A percentile compares a stretch with the other conserved stretches of the same genome.
phyloP scores from a whole-genome alignment of 2,888 invertebrate genomes.

The Idaea biselata region DNA sequence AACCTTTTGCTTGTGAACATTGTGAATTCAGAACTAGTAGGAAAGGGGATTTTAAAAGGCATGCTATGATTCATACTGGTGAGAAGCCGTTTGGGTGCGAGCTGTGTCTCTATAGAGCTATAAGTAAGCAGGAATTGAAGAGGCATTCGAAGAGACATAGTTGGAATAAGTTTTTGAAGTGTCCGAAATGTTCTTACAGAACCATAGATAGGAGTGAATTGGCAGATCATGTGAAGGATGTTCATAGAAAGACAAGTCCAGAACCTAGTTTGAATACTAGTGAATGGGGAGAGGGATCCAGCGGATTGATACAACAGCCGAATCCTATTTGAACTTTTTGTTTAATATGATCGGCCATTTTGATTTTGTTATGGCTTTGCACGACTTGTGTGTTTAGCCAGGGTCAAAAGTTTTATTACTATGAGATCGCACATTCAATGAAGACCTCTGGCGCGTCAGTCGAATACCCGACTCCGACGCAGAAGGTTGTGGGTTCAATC shows the following conservation, averaged over 20 bases:
- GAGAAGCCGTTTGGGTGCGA: not conserved
- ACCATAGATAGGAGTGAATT: not conserved
- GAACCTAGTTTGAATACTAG: not conserved
- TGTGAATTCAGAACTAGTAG: constrained; percentile 6
- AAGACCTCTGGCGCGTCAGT: too few species aligned
- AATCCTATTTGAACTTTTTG: too few species aligned
- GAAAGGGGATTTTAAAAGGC: not conserved
- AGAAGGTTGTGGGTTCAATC: too few species aligned
- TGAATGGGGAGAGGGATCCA: not conserved
- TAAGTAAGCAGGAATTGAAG: not conserved
- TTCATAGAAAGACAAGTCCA: not conserved
- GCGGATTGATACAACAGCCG: not conserved
- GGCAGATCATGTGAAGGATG: not conserved
- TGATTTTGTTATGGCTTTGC: too few species aligned
- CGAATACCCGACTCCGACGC: too few species aligned
- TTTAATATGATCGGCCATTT: too few species aligned
- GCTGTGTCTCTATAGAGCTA: not conserved
- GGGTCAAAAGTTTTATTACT: too few species aligned
- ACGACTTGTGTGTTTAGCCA: too few species aligned
- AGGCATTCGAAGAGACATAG: not conserved
- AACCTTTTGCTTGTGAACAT: constrained; percentile 9
- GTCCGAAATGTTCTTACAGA: not conserved
- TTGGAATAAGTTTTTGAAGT: not conserved
- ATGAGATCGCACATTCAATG: too few species aligned
- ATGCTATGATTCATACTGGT: not conserved